Evolutionary conservation across 2,113 vertebrate species (phyloP).

Genomic region (Phocoena sinus): DNA sequence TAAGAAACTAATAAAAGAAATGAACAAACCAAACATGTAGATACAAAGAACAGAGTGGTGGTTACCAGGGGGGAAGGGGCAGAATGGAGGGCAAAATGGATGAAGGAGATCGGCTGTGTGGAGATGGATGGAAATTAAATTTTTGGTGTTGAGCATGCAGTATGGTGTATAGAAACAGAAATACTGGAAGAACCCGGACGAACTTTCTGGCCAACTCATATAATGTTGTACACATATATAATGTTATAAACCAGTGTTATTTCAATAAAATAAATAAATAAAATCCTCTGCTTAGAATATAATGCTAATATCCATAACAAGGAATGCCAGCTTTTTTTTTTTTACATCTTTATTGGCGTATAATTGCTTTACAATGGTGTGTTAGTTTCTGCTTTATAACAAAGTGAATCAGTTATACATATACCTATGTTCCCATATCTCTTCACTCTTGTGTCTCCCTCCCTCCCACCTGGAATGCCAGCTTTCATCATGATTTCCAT

Average conservation of each 20-base stretch:
- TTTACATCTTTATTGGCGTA: no score
- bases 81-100: not conserved
- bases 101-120: not conserved
- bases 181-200: no score
- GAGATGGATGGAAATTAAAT: not conserved
- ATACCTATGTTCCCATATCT: no score
- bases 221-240: no score
- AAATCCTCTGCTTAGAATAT: not conserved
- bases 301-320: not conserved
- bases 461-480: not conserved
- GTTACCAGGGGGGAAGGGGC: not conserved
- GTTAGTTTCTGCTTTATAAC: no score
- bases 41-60: no score
- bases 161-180: no score
- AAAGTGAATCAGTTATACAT: no score
- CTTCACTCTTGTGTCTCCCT: no score
- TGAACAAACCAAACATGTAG: not conserved
- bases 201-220: no score
- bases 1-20: not conserved
- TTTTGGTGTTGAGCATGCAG: not conserved
- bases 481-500: not conserved
- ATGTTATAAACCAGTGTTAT: not conserved
- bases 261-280: not conserved
- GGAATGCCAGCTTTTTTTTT: not conserved
- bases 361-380: no score